phyloP scores from a whole-genome alignment of 2,888 invertebrate genomes.

The Oxycera nigricornis region DNA sequence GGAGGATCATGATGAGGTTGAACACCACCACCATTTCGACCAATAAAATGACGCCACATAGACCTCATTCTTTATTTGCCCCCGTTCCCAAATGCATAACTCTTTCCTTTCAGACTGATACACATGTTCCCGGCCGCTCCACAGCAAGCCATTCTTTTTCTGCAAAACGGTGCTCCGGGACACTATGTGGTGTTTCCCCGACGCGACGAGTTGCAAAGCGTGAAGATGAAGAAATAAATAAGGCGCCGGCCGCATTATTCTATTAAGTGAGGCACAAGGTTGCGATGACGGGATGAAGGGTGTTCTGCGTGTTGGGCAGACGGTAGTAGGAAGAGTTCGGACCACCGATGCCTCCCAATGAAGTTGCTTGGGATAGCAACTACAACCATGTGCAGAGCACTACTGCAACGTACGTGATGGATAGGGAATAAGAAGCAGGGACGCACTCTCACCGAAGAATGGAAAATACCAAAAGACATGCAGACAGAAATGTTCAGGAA shows the following conservation, averaged over 20 bases:
- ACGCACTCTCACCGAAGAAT: neutral
- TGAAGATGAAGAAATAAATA: slow-evolving; percentile 32
- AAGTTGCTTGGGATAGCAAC: neutral
- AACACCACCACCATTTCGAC: too few relatives aligned
- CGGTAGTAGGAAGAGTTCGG: neutral
- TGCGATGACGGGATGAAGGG: neutral
- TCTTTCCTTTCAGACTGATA: too few relatives aligned
- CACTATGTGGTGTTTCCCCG: too few relatives aligned
- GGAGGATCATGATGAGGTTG: too few relatives aligned
- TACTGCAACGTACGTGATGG: neutral
- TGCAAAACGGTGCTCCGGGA: too few relatives aligned
- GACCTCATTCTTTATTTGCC: too few relatives aligned
- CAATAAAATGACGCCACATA: too few relatives aligned
- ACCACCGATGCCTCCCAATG: neutral
- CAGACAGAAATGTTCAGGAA: slow-evolving; percentile 30
- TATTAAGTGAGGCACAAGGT: neutral
- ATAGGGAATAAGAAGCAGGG: neutral
- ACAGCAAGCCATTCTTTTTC: too few relatives aligned
- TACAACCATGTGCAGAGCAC: neutral
- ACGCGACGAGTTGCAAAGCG: neutral
- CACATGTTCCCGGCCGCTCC: too few relatives aligned
- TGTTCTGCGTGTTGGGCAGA: neutral
- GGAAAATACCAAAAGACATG: slow-evolving; percentile 30
- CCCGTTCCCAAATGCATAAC: too few relatives aligned
- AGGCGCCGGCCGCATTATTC: slow-evolving; percentile 19